Evolutionary conservation across 2,888 invertebrate genomes (phyloP).

Genomic region (Sphinx pinastri): DNA sequence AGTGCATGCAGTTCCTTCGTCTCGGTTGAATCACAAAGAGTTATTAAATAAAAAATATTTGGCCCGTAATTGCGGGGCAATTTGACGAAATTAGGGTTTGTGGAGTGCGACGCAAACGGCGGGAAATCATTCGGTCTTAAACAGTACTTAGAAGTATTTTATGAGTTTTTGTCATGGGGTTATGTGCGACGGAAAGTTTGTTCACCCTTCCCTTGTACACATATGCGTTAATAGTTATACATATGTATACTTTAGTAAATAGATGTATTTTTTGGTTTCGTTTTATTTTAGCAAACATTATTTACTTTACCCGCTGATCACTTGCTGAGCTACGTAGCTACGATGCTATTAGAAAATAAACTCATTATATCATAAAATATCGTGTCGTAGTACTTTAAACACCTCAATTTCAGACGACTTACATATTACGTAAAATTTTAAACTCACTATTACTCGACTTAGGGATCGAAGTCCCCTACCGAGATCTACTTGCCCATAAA

Average conservation of each 20-base stretch:
- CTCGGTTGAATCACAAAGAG: background rate
- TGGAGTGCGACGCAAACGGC: background rate
- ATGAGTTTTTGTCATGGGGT: constrained; percentile 17
- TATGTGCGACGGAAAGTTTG: background rate
- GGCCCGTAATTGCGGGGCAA: constrained; percentile 20
- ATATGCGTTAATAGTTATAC: background rate
- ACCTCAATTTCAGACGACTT: too few species aligned
- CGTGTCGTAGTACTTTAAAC: too few species aligned
- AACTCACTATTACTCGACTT: too few species aligned
- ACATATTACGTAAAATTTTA: too few species aligned
- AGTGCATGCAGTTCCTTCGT: background rate
- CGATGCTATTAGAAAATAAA: too few species aligned
- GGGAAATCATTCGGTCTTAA: background rate
- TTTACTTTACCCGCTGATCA: too few species aligned
- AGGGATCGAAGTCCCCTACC: too few species aligned
- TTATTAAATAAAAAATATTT: constrained; percentile 23
- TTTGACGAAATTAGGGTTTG: constrained; percentile 22
- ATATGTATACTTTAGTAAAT: too few species aligned
- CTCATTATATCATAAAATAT: too few species aligned
- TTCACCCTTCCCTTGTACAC: background rate
- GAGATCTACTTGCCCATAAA: background rate
- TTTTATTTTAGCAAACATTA: too few species aligned
- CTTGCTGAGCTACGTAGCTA: too few species aligned
- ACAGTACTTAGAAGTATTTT: constrained; percentile 16
- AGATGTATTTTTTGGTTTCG: too few species aligned